Percentiles rank a stretch among this genome's conserved stretches.
phyloP scores from a whole-genome alignment of 1,140 invertebrate species.

The Hyles euphorbiae region DNA sequence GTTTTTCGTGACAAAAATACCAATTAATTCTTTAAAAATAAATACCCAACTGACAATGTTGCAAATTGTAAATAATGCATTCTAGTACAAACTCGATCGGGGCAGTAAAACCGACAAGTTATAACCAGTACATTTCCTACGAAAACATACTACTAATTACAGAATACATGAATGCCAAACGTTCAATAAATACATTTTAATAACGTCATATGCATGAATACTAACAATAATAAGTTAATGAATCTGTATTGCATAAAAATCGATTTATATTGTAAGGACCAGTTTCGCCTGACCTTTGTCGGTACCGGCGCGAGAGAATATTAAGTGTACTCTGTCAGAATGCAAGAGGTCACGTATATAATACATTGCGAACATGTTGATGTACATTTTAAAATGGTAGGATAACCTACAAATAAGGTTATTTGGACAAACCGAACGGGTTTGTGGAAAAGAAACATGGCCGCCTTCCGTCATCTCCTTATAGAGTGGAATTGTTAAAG shows the following conservation, averaged over 20 bases:
- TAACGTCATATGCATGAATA: constrained; percentile 45
- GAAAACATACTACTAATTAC: constrained; percentile 1
- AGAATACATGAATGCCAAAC: background rate
- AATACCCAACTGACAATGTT: too few species aligned
- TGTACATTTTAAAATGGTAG: background rate
- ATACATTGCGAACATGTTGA: background rate
- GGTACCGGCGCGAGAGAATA: constrained; percentile 26
- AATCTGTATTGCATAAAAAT: constrained; percentile 53
- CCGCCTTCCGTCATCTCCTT: constrained; percentile 5
- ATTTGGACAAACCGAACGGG: background rate
- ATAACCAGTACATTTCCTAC: background rate
- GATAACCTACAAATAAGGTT: constrained; percentile 5
- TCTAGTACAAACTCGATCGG: too few species aligned
- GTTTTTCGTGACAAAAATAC: constrained; percentile 4
- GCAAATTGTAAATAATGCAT: too few species aligned
- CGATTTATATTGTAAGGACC: constrained; percentile 45
- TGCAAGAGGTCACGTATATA: constrained; percentile 14
- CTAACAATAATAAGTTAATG: constrained; percentile 44
- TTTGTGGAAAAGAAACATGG: constrained; percentile 1
- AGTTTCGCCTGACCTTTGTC: constrained; percentile 49
- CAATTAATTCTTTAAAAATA: background rate
- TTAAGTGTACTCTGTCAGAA: constrained; percentile 30
- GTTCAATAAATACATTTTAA: constrained; percentile 4
- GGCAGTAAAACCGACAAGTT: too few species aligned
- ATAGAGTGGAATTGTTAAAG: background rate